A percentile compares a stretch with the other conserved stretches of the same genome.
These are phyloP conservation scores for Coremacera marginata DNA, from an alignment of 2,888 invertebrate genomes.

Conservation along the genomic window DNA sequence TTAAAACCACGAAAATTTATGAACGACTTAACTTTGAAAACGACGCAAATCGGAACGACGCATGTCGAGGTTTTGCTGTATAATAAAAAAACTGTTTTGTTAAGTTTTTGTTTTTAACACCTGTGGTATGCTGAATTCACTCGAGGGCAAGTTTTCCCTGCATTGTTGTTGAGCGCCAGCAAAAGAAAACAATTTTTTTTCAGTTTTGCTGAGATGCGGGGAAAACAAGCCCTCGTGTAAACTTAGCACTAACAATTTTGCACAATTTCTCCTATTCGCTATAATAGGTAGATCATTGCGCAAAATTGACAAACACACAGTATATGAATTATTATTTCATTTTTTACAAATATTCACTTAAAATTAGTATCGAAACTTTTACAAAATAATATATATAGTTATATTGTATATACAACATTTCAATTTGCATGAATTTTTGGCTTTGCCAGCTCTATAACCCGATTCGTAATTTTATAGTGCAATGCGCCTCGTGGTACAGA, in stretches of 20 bases:
- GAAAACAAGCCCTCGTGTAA: neutral
- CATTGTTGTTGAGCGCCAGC: too few species aligned
- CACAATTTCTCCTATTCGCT: neutral
- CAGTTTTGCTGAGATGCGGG: neutral
- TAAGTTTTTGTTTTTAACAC: too few species aligned
- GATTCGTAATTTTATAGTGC: slow-evolving; percentile 65
- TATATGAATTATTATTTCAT: neutral
- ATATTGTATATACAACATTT: neutral
- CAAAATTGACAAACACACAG: neutral
- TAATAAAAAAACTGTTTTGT: too few species aligned
- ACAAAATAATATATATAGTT: neutral
- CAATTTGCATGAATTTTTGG: slow-evolving; percentile 52
- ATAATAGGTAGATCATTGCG: neutral
- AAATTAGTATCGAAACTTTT: slow-evolving; percentile 1
- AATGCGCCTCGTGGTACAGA: slow-evolving; percentile 69
- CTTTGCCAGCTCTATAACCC: slow-evolving; percentile 67
- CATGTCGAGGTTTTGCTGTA: too few species aligned
- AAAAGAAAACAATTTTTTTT: neutral
- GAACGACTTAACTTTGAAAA: too few species aligned
- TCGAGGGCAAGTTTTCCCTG: too few species aligned
- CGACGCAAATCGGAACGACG: too few species aligned
- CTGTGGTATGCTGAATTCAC: too few species aligned
- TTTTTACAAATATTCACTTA: slow-evolving; percentile 6
- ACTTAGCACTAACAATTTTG: neutral
- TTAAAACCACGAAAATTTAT: too few species aligned